These are phyloP conservation scores for Acropternis orthonyx DNA, from an alignment of 2,797 vertebrate species.

Conservation along the genomic window DNA sequence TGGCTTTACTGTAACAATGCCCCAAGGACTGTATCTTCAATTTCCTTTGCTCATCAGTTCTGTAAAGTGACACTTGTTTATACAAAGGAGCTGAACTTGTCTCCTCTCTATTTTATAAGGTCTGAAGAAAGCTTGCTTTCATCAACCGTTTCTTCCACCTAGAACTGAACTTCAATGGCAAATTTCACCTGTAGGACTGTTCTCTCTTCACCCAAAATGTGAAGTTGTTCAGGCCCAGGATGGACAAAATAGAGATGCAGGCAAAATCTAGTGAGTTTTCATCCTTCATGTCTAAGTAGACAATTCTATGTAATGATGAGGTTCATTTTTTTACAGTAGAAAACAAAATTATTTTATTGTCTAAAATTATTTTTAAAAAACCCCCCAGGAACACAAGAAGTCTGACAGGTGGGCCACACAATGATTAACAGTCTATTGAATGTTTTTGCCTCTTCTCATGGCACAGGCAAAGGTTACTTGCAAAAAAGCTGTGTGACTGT, in stretches of 20 bases:
- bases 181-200: not conserved
- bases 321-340: not conserved
- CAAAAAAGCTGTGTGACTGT: not conserved
- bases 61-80: not conserved
- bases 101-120: not conserved
- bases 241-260: not conserved
- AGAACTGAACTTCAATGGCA: not conserved
- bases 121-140: not conserved
- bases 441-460: not conserved
- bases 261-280: not conserved
- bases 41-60: not conserved
- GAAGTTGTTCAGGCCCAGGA: not conserved
- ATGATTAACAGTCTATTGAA: not conserved
- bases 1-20: not conserved
- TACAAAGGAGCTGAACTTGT: not conserved
- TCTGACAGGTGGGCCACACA: not conserved
- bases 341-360: not conserved
- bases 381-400: not conserved
- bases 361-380: not conserved
- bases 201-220: not conserved
- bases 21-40: not conserved
- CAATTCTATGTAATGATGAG: not conserved
- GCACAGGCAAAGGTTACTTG: not conserved
- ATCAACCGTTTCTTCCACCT: not conserved
- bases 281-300: not conserved